Conservation (phyloP, 2,113 vertebrate species). For the Anhinga anhinga region DNA sequence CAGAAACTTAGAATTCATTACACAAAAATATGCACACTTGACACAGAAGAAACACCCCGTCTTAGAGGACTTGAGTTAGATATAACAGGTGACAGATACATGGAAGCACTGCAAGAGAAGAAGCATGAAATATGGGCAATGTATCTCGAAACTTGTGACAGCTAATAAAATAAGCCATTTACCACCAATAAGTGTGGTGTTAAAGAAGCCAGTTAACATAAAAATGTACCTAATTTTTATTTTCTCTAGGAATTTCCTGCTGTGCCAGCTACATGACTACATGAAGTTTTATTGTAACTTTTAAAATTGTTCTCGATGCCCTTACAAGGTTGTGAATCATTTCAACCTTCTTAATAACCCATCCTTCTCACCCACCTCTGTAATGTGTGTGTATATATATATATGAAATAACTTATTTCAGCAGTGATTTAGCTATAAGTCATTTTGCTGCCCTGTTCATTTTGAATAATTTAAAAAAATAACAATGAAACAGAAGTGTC, state of each 20-base stretch:
- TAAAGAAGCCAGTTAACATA: not conserved
- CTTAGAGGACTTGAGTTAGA: not conserved
- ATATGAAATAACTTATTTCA: not conserved
- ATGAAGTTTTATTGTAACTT: not conserved
- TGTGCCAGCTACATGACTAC: not conserved
- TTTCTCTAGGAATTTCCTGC: not conserved
- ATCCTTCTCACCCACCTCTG: not conserved
- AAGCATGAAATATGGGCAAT: not conserved
- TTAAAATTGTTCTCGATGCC: not conserved
- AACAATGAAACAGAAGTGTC: not conserved
- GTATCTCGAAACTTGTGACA: fast-evolving
- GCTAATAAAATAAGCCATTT: not conserved
- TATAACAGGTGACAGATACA: not conserved
- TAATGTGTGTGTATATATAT: no score
- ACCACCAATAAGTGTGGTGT: not conserved
- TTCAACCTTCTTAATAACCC: not conserved
- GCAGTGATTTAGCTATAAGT: not conserved
- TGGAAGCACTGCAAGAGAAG: not conserved
- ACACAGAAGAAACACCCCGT: not conserved
- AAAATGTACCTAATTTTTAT: not conserved
- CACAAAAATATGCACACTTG: fast-evolving
- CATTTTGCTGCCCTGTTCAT: not conserved
- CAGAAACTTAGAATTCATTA: not conserved
- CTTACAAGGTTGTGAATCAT: not conserved
- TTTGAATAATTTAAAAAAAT: not conserved